phyloP scores from a whole-genome alignment of 2,888 invertebrate genomes.

The Tetrapedia diversipes region DNA sequence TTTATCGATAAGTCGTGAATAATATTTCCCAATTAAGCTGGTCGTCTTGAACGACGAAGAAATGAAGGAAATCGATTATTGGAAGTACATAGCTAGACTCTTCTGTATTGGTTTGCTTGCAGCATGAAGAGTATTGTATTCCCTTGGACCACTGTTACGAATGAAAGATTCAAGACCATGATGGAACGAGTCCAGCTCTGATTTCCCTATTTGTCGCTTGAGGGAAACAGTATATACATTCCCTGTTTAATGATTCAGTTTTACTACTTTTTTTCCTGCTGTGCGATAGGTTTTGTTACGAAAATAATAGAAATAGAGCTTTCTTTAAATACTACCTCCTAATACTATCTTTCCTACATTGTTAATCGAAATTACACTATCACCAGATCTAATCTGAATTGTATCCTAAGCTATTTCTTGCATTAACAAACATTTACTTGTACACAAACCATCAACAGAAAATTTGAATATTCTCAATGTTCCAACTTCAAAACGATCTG shows the following conservation, averaged over 20 bases:
- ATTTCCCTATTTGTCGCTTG: neutral
- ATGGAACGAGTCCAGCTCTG: neutral
- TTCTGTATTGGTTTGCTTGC: slow-evolving; percentile 1
- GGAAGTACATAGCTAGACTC: neutral
- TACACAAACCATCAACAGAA: too few species aligned
- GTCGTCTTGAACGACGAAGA: neutral
- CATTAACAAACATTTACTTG: neutral
- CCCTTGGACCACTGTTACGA: neutral
- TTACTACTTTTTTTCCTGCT: neutral
- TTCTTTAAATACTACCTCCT: neutral
- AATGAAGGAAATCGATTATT: neutral
- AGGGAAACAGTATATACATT: neutral
- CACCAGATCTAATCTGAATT: neutral
- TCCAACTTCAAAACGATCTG: too few species aligned
- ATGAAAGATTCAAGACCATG: slow-evolving; percentile 2
- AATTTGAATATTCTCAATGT: neutral
- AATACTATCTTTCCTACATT: neutral
- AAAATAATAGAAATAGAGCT: neutral
- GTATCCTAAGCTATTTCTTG: neutral
- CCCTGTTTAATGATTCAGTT: neutral
- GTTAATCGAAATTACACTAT: neutral
- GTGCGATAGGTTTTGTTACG: neutral
- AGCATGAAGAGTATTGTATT: neutral
- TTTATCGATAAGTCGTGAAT: neutral
- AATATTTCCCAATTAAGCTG: neutral